Evolutionary conservation across 2,113 vertebrate genomes (phyloP).

Genomic region (Thamnophis sirtalis): DNA sequence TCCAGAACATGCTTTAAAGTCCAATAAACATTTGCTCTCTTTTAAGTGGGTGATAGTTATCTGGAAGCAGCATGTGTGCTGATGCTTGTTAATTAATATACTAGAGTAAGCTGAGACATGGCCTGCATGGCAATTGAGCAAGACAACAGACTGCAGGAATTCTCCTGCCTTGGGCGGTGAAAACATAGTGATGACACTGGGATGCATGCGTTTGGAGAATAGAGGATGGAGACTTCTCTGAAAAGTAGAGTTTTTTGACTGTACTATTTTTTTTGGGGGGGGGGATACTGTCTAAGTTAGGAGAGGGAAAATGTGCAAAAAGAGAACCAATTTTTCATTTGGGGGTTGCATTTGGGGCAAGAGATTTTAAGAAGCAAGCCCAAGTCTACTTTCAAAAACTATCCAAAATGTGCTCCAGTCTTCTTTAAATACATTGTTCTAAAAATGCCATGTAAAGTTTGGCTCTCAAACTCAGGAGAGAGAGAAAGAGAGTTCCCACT

Average conservation of each 20-base stretch:
- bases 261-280: not conserved
- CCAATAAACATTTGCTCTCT: slow-evolving; percentile 1
- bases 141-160: not conserved
- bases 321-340: not conserved
- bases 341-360: not conserved
- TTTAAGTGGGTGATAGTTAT: not conserved
- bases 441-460: not conserved
- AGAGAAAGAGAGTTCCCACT: not conserved
- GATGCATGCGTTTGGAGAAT: not conserved
- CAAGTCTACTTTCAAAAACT: not conserved
- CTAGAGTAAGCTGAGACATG: not conserved
- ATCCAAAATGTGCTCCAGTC: not conserved
- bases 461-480: not conserved
- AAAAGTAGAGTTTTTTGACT: not conserved
- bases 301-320: not conserved
- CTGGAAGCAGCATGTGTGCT: not conserved
- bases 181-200: not conserved
- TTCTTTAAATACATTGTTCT: not conserved
- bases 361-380: not conserved
- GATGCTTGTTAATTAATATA: slow-evolving; percentile 12
- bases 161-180: not conserved
- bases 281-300: not conserved
- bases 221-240: not conserved
- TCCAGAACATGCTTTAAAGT: slow-evolving; percentile 21
- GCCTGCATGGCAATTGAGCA: not conserved